A percentile compares a stretch with the other conserved stretches of the same genome.
These are phyloP conservation scores for Halichoerus grypus DNA, from an alignment of 2,113 vertebrate species.

Conservation along the genomic window DNA sequence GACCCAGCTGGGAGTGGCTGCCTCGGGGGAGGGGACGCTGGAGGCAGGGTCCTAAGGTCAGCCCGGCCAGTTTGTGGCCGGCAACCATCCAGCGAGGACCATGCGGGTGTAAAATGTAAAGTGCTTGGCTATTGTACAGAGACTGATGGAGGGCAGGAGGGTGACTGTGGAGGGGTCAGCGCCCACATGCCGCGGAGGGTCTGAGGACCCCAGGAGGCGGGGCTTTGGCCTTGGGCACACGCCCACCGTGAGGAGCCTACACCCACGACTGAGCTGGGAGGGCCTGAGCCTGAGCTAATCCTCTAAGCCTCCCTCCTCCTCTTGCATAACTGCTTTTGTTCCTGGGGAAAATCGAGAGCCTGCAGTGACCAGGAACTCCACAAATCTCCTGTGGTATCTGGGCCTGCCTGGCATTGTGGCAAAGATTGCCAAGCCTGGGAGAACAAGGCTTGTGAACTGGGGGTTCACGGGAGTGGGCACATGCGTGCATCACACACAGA, in stretches of 20 bases:
- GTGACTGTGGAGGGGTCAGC: not conserved
- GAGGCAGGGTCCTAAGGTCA: not conserved
- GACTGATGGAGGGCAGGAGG: not conserved
- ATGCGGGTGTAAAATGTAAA: not conserved
- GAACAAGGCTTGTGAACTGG: not conserved
- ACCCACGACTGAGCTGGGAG: not conserved
- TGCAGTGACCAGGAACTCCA: not conserved
- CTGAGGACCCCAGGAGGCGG: not conserved
- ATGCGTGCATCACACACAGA: not conserved
- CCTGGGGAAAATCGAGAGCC: slow-evolving; percentile 37
- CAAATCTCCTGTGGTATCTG: slow-evolving; percentile 26
- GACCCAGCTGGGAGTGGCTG: not conserved
- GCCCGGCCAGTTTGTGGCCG: not conserved
- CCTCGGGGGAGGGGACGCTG: rapidly evolving
- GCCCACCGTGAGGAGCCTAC: not conserved
- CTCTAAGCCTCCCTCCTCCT: slow-evolving; percentile 47
- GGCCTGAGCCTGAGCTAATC: not conserved
- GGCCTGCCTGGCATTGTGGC: not conserved
- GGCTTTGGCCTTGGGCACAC: not conserved
- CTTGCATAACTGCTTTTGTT: slow-evolving; percentile 69
- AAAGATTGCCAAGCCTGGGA: not conserved
- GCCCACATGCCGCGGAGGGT: not conserved
- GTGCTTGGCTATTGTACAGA: not conserved
- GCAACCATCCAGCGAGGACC: not conserved
- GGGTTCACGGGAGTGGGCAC: not conserved